Evolutionary conservation across 2,888 invertebrate species (phyloP).

Genomic region (Heliconius sara): DNA sequence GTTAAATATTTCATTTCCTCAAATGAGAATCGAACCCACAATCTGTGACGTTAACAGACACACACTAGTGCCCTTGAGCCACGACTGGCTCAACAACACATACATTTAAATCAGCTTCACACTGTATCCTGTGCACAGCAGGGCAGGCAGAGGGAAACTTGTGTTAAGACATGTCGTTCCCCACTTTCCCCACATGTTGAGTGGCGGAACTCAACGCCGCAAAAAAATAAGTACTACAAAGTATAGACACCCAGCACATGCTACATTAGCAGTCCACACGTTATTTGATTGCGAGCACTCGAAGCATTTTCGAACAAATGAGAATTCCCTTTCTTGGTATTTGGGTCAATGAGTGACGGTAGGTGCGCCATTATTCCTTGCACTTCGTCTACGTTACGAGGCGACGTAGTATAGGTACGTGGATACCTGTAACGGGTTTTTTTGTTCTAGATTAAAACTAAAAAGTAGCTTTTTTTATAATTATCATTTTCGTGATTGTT

Average conservation of each 20-base stretch:
- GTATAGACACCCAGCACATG: no score
- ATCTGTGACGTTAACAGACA: background rate
- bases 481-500: no score
- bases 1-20: background rate
- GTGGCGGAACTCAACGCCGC: no score
- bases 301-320: slow-evolving; percentile 21
- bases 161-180: no score
- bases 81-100: background rate
- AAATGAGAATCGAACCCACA: background rate
- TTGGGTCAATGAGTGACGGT: slow-evolving; percentile 34
- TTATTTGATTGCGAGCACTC: slow-evolving; percentile 15
- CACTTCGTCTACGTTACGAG: slow-evolving; percentile 17
- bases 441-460: slow-evolving; percentile 5
- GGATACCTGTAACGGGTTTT: slow-evolving; percentile 2
- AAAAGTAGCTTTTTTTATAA: no score
- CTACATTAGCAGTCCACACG: background rate
- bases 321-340: slow-evolving; percentile 28
- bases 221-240: no score
- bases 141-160: no score
- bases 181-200: no score
- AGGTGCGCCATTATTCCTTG: slow-evolving; percentile 29
- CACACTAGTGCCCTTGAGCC: background rate
- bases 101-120: no score
- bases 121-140: no score
- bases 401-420: background rate